phyloP scores from a whole-genome alignment of 2,888 invertebrate species.

The Blastobasis adustella region DNA sequence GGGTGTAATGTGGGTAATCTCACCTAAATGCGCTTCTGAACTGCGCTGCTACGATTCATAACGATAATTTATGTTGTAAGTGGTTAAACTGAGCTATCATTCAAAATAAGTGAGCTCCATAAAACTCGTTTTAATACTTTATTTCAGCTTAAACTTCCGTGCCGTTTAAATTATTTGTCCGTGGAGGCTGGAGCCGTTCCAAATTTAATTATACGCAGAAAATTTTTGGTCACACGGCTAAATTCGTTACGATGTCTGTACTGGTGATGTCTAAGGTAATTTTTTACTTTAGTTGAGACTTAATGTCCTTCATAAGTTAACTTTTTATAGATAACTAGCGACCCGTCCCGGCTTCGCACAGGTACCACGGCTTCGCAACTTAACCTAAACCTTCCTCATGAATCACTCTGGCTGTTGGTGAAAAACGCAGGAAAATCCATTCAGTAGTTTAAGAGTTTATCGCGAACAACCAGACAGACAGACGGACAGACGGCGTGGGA shows the following conservation, averaged over 20 bases:
- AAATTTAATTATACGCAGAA: conserved; percentile 68
- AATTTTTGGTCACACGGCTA: conserved; percentile 53
- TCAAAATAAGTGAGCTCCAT: conserved; percentile 59
- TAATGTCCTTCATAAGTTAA: too few species aligned
- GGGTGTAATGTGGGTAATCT: too few species aligned
- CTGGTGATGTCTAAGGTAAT: conserved; percentile 19
- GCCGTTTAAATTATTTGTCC: conserved; percentile 67
- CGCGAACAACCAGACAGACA: neutral
- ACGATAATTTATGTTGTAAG: conserved; percentile 51
- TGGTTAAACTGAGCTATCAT: conserved; percentile 55
- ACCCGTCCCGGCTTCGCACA: too few species aligned
- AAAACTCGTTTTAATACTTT: conserved; percentile 68
- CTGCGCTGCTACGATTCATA: conserved; percentile 39
- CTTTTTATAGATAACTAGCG: conserved; percentile 11
- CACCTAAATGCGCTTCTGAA: too few species aligned
- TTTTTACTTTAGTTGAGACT: too few species aligned
- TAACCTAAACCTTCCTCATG: too few species aligned
- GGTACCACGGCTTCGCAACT: too few species aligned
- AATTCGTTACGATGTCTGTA: conserved; percentile 52
- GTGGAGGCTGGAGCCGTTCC: conserved; percentile 61
- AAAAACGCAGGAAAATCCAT: neutral
- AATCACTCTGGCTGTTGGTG: neutral
- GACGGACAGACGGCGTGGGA: too few species aligned
- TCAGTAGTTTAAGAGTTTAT: neutral
- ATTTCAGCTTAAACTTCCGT: conserved; percentile 67